These are phyloP conservation scores for Arizona elegans DNA, from an alignment of 2,113 vertebrate species.

Conservation along the genomic window DNA sequence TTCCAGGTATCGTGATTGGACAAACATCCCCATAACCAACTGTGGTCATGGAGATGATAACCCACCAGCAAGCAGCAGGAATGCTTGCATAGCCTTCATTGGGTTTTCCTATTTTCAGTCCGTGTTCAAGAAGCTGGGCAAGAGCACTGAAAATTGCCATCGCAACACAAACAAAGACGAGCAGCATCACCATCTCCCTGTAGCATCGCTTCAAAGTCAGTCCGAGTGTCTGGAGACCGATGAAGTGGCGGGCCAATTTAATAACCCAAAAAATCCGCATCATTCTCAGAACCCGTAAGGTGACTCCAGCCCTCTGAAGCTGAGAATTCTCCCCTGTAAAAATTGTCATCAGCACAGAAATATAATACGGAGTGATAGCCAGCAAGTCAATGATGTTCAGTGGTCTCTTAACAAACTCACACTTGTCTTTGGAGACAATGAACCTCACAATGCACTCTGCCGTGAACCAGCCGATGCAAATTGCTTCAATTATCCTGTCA, in stretches of 20 bases:
- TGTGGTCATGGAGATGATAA: constrained; percentile 99
- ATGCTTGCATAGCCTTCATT: constrained; percentile 96
- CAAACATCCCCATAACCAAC: constrained; percentile 99
- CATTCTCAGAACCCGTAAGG: constrained; percentile 93
- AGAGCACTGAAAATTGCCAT: constrained; percentile 98
- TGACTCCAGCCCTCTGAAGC: constrained; percentile 93
- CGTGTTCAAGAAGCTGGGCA: constrained; percentile 94
- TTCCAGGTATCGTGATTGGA: constrained; percentile 91
- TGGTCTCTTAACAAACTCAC: constrained; percentile 92
- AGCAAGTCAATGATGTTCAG: constrained; percentile 97
- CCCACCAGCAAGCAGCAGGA: constrained; percentile 98
- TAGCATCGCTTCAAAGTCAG: constrained; percentile 95
- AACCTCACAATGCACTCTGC: constrained; percentile 96
- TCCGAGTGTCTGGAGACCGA: constrained; percentile 96
- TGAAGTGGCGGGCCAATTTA: constrained; percentile 96
- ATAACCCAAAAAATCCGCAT: constrained; percentile 99
- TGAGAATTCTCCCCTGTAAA: constrained; percentile 92
- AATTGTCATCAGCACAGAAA: constrained; percentile 85
- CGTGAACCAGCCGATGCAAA: constrained; percentile 99
- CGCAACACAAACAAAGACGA: constrained; percentile 95
- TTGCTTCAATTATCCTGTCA: constrained; percentile 94
- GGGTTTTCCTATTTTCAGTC: constrained; percentile 87
- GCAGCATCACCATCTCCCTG: constrained; percentile 97
- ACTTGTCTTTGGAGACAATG: constrained; percentile 94
- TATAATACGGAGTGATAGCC: constrained; percentile 95